phyloP scores from a whole-genome alignment of 2,888 invertebrate genomes.

The Teinopalpus imperialis region DNA sequence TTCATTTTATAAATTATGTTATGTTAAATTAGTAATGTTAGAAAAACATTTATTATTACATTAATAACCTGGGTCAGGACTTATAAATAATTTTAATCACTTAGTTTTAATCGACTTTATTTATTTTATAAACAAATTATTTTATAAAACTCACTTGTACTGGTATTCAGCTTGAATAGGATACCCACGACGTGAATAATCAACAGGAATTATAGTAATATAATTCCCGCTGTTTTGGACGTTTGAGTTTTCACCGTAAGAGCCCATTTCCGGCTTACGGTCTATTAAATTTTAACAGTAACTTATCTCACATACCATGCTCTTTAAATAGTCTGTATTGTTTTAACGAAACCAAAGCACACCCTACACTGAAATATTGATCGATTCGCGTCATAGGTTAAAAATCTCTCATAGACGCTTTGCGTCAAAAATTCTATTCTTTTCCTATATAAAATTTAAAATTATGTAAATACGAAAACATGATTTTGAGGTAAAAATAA shows the following conservation, averaged over 20 bases:
- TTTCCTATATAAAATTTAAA: too few species aligned
- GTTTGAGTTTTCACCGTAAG: conserved; percentile 72
- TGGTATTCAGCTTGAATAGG: conserved; percentile 82
- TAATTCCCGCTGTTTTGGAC: conserved; percentile 78
- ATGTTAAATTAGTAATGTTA: too few species aligned
- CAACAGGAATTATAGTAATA: conserved; percentile 83
- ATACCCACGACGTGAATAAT: conserved; percentile 80
- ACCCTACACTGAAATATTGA: conserved; percentile 47
- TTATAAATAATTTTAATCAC: too few species aligned
- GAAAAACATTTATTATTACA: too few species aligned
- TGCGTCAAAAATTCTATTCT: too few species aligned
- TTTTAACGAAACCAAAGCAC: neutral
- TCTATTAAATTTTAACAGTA: conserved; percentile 53
- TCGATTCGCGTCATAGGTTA: conserved; percentile 50
- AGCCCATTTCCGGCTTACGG: conserved; percentile 73
- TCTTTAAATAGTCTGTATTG: neutral
- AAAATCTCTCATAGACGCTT: too few species aligned
- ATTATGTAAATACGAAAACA: too few species aligned
- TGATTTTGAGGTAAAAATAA: too few species aligned
- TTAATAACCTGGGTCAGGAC: too few species aligned
- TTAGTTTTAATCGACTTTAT: too few species aligned
- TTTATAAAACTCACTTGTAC: conserved; percentile 78
- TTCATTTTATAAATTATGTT: too few species aligned
- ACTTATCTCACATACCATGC: conserved; percentile 30
- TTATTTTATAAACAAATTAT: too few species aligned